These are phyloP conservation scores for Sturmia bella DNA, from an alignment of 2,888 invertebrate genomes.

Conservation along the genomic window DNA sequence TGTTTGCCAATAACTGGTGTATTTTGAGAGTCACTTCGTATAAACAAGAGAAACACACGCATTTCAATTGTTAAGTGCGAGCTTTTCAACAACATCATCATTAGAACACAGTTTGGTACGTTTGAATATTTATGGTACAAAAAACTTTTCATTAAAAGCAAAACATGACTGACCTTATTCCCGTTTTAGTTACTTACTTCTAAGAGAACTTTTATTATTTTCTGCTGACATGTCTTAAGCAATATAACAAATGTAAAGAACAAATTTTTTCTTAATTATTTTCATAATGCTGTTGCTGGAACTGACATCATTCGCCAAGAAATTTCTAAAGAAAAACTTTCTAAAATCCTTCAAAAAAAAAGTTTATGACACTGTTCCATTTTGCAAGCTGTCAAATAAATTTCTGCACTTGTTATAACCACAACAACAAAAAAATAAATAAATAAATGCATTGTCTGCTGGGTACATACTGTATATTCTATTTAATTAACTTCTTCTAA, in stretches of 20 bases:
- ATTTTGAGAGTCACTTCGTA: not conserved
- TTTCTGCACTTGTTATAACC: too few species aligned
- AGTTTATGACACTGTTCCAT: not conserved
- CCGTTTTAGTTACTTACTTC: not conserved
- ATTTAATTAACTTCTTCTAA: slow-evolving; percentile 36
- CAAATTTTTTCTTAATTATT: not conserved
- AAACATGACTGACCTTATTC: slow-evolving; percentile 35
- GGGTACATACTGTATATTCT: not conserved
- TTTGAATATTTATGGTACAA: slow-evolving; percentile 1
- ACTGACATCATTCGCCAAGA: slow-evolving; percentile 28
- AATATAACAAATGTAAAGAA: not conserved
- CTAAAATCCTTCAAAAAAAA: not conserved
- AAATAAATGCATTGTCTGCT: not conserved
- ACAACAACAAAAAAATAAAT: not conserved
- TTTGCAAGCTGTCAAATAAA: too few species aligned
- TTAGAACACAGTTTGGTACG: slow-evolving; percentile 3
- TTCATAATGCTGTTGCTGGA: not conserved
- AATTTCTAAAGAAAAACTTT: not conserved
- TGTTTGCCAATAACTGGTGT: slow-evolving; percentile 17
- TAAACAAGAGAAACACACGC: not conserved
- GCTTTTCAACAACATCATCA: not conserved
- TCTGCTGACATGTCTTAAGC: not conserved
- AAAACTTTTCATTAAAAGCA: not conserved
- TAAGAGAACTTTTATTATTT: not conserved
- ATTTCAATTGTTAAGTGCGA: slow-evolving; percentile 31